Evolutionary conservation across 2,888 invertebrate genomes (phyloP).

Genomic region (Aporophyla lueneburgensis): DNA sequence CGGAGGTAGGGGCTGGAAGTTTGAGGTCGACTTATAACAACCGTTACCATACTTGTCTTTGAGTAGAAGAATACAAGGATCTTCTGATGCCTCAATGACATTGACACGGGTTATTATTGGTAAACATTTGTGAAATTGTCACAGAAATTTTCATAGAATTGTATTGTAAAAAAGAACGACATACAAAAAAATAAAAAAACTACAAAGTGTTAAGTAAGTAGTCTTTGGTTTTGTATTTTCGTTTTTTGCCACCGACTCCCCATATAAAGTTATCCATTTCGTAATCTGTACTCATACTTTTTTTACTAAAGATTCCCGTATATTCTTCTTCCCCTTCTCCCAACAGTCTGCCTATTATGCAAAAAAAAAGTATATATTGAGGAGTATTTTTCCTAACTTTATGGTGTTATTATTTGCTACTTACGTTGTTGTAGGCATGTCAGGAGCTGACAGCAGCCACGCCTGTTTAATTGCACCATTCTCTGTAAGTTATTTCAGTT

Average conservation of each 20-base stretch:
- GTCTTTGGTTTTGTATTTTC: too few species aligned
- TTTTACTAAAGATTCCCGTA: not conserved
- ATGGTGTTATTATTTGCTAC: not conserved
- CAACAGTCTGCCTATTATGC: not conserved
- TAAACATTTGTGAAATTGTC: not conserved
- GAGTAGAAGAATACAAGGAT: not conserved
- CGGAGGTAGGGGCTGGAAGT: conserved; percentile 79
- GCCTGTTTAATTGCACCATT: conserved; percentile 10
- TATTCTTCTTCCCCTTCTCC: not conserved
- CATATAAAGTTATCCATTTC: too few species aligned
- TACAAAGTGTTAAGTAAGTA: too few species aligned
- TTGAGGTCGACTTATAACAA: not conserved
- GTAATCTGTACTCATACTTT: not conserved
- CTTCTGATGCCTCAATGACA: not conserved
- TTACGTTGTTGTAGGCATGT: not conserved
- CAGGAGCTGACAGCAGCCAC: conserved; percentile 33
- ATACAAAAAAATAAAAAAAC: too few species aligned
- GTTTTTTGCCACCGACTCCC: too few species aligned
- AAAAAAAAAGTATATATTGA: not conserved
- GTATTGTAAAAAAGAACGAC: too few species aligned
- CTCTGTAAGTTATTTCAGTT: conserved; percentile 6
- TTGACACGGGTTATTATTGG: not conserved
- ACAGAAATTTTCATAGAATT: not conserved
- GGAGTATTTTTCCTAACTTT: not conserved
- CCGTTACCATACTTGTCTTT: not conserved